Conservation (phyloP, 2,888 invertebrate species). For the Drosophila greeni region DNA sequence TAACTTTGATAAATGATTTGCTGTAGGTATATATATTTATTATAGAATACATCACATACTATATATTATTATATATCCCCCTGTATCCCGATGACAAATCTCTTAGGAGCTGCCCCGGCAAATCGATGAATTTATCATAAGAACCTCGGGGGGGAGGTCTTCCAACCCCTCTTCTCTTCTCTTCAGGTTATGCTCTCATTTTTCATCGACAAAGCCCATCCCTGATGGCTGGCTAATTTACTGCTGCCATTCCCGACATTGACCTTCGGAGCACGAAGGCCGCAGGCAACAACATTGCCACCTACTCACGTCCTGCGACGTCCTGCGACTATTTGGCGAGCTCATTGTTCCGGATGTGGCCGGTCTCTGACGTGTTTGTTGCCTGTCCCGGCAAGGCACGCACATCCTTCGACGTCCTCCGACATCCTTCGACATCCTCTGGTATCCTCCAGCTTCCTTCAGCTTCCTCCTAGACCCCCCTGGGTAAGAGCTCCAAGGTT, state of each 20-base stretch:
- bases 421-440: neutral
- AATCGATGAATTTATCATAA: constrained; percentile 50
- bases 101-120: neutral
- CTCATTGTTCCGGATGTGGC: constrained; percentile 51
- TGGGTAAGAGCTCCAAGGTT: constrained; percentile 6
- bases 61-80: neutral
- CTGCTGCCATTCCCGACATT: constrained; percentile 8
- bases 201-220: constrained; percentile 11
- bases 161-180: neutral
- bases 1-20: constrained; percentile 16
- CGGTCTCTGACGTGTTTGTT: constrained; percentile 46
- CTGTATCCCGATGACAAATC: constrained; percentile 9
- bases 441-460: too few relatives aligned
- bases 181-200: constrained; percentile 9
- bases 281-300: neutral
- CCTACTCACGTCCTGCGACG: neutral
- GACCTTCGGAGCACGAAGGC: neutral
- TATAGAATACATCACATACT: neutral
- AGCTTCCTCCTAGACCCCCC: neutral
- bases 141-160: neutral
- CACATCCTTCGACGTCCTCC: constrained; percentile 2
- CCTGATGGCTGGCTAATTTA: constrained; percentile 27
- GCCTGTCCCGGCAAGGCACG: constrained; percentile 15
- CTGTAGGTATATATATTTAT: neutral
- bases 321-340: constrained; percentile 29